phyloP scores from a whole-genome alignment of 2,113 vertebrate species.

The Corynorhinus townsendii region DNA sequence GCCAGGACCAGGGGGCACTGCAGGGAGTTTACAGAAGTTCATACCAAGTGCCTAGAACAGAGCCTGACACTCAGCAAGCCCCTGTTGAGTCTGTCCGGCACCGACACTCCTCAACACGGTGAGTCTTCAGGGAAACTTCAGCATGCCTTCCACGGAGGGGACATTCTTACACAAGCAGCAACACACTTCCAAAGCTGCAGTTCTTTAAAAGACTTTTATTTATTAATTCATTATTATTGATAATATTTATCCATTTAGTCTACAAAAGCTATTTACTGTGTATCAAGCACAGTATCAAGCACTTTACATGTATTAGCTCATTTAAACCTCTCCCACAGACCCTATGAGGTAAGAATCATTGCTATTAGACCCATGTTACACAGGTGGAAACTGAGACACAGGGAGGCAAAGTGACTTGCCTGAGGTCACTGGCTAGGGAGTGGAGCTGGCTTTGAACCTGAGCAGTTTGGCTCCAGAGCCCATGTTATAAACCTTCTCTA shows the following conservation, averaged over 20 bases:
- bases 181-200: neutral
- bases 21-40: neutral
- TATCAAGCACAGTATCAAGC: neutral
- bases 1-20: rapidly evolving
- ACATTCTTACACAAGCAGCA: neutral
- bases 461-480: neutral
- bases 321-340: neutral
- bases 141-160: neutral
- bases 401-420: neutral
- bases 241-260: neutral
- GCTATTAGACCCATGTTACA: neutral
- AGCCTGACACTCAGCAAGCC: neutral
- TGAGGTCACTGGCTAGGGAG: neutral
- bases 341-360: rapidly evolving
- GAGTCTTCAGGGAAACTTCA: neutral
- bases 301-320: neutral
- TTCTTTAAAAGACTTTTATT: neutral
- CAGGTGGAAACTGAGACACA: neutral
- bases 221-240: neutral
- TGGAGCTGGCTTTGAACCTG: neutral
- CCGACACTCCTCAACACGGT: rapidly evolving
- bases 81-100: neutral
- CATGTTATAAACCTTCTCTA: neutral
- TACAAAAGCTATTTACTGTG: neutral
- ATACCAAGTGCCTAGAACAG: neutral